Percentiles rank a stretch among this genome's conserved stretches.
These are phyloP conservation scores for Ceratina australensis DNA, from an alignment of 1,140 invertebrate genomes.

Conservation along the genomic window DNA sequence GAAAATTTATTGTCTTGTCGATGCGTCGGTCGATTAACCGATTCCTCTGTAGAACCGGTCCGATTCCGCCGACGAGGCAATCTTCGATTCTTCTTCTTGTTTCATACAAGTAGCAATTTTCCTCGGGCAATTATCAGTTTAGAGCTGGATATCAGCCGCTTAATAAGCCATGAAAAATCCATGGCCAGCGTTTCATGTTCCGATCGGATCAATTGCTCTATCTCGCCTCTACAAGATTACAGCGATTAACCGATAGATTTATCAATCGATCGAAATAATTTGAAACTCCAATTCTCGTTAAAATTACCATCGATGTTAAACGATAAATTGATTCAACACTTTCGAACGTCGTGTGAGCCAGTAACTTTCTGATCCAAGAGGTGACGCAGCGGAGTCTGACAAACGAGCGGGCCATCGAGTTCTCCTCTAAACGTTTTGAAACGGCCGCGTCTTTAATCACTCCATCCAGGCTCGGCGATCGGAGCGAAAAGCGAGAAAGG, in stretches of 20 bases:
- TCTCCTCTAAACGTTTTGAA: slow-evolving; percentile 23
- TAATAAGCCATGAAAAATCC: slow-evolving; percentile 25
- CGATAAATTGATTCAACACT: too few relatives aligned
- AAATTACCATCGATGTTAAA: too few relatives aligned
- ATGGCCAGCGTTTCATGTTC: background rate
- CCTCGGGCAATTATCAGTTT: slow-evolving; percentile 39
- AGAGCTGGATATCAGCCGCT: slow-evolving; percentile 13
- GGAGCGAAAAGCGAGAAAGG: slow-evolving; percentile 1
- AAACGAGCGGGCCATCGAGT: slow-evolving; percentile 10
- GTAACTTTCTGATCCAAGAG: background rate
- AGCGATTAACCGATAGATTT: slow-evolving; percentile 10
- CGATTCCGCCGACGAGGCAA: slow-evolving; percentile 34
- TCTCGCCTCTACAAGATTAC: background rate
- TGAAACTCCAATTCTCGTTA: background rate
- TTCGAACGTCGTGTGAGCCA: background rate
- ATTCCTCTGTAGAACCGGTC: slow-evolving; percentile 52
- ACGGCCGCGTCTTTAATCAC: slow-evolving; percentile 34
- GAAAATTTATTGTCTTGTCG: slow-evolving; percentile 54
- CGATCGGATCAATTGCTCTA: background rate
- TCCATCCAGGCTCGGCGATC: background rate
- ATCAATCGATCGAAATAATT: background rate
- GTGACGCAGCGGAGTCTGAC: background rate
- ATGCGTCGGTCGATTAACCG: slow-evolving; percentile 41
- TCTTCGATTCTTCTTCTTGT: slow-evolving; percentile 10
- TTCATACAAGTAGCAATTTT: slow-evolving; percentile 36